These are phyloP conservation scores for Agrypnia vestita DNA, from an alignment of 1,140 invertebrate species.

Conservation along the genomic window DNA sequence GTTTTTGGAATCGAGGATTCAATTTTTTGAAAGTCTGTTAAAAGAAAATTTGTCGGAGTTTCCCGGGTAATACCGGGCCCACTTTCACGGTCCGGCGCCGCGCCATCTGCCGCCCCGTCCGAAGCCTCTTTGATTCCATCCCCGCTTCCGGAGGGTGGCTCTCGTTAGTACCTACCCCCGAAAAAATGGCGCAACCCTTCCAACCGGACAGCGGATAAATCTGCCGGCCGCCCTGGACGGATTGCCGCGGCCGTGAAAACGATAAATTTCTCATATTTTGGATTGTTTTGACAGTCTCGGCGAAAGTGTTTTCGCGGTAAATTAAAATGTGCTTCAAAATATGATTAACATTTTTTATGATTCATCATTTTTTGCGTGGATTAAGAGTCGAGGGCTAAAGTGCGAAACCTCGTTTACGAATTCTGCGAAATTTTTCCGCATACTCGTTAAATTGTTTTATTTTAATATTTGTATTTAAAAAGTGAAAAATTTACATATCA, in stretches of 20 bases:
- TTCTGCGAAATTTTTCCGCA: too few relatives aligned
- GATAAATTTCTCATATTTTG: slow-evolving; percentile 12
- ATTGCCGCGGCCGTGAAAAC: background rate
- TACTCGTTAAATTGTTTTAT: too few relatives aligned
- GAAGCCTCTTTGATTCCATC: background rate
- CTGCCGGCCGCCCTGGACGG: background rate
- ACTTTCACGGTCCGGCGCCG: slow-evolving; percentile 15
- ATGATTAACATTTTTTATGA: too few relatives aligned
- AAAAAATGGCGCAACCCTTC: slow-evolving; percentile 28
- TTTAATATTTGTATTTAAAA: too few relatives aligned
- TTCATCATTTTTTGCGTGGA: too few relatives aligned
- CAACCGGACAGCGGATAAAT: slow-evolving; percentile 35
- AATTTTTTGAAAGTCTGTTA: slow-evolving; percentile 9
- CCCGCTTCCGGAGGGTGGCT: slow-evolving; percentile 2
- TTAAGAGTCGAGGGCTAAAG: too few relatives aligned
- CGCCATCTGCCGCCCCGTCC: slow-evolving; percentile 19
- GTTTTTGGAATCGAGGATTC: slow-evolving; percentile 3
- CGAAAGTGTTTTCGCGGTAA: background rate
- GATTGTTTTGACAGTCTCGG: slow-evolving; percentile 6
- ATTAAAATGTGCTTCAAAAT: too few relatives aligned
- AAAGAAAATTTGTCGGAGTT: slow-evolving; percentile 10
- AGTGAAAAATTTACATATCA: too few relatives aligned
- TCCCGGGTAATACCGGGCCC: background rate
- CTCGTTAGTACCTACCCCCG: background rate
- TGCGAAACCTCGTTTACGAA: too few relatives aligned